These are phyloP conservation scores for Rhinichthys osculus DNA, from an alignment of 2,797 vertebrate species.

Conservation along the genomic window DNA sequence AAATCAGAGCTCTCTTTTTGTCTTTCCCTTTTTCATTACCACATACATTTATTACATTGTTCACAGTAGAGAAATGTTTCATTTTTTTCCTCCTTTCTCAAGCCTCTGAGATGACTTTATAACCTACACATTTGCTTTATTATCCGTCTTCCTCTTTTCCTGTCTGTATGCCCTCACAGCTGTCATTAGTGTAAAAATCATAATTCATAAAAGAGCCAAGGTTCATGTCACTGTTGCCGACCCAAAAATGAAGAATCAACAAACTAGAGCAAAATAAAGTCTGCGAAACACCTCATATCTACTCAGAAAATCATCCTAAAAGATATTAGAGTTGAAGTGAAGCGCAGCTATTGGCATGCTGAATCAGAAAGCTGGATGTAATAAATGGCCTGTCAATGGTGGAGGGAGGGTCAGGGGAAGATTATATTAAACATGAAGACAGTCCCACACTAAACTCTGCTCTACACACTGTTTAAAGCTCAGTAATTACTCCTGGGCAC, in stretches of 20 bases:
- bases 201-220: not conserved
- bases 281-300: not conserved
- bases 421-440: constrained; percentile 42
- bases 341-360: not conserved
- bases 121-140: constrained; percentile 11
- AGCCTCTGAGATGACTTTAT: constrained; percentile 31
- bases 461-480: constrained; percentile 33
- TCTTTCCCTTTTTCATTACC: constrained; percentile 19
- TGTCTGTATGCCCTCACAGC: not conserved
- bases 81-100: constrained; percentile 17
- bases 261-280: constrained; percentile 1
- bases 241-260: not conserved
- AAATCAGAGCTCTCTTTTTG: constrained; percentile 7
- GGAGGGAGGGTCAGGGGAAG: constrained; percentile 15
- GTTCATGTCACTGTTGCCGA: not conserved
- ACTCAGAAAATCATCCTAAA: not conserved
- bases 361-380: not conserved
- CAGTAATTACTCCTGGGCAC: constrained; percentile 50
- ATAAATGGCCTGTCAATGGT: constrained; percentile 30
- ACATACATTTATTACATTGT: constrained; percentile 30
- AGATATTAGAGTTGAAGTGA: not conserved
- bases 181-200: not conserved
- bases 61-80: not conserved
- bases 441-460: constrained; percentile 35
- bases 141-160: not conserved